Evolutionary conservation across 37 sponge, comb jelly and placozoan species (phyloP), one percentile per base, ranked within the genome.

Genomic region (Spongilla lacustris): DNA sequence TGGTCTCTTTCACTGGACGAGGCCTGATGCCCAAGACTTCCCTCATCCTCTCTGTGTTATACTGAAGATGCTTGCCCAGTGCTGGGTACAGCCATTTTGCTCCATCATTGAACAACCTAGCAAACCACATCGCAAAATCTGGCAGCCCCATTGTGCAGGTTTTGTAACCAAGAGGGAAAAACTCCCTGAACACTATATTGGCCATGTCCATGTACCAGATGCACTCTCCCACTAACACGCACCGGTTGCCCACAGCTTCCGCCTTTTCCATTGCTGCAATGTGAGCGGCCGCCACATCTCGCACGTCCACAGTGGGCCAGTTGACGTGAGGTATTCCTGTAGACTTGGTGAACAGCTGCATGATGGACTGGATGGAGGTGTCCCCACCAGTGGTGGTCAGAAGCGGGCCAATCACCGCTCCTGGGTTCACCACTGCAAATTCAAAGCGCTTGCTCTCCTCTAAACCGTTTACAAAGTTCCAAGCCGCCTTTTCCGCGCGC

Each of bases 231-330:
- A 36, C n/a, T 11, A 87, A 37, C 19, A 93, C 48, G 69, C 78
- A 83, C 0, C 97, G 79, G n/a, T 90, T 89, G 4, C 94, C 96
- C 33, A 79, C 81, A 31, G 94, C 94, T 28, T 89, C 92, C 1
- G 88, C 85, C 28, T 71, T 87, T 25, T 88, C 83, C 92, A 98
- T 87, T 33, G 96, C 98, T 8, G 87, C 86, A 75, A 95, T 89
- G 75, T 95, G 90, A 24, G 90, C 96, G 17, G 80, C 86, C n/a
- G 92, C 94, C 22, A 95, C 94, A 87, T 98, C 98, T 29, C 98
- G 86, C 0, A 98, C 96, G 67, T 98, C 98, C 12, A 93, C 89
- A 0, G 90, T 1, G 3, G 88, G 76, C 23, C 87, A 74, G 75
- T 49, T 67, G 66, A 93, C 31, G 32, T 93, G 67, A 5, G 94